phyloP scores from a whole-genome alignment of 1,140 invertebrate genomes.

The Ectropis grisescens region DNA sequence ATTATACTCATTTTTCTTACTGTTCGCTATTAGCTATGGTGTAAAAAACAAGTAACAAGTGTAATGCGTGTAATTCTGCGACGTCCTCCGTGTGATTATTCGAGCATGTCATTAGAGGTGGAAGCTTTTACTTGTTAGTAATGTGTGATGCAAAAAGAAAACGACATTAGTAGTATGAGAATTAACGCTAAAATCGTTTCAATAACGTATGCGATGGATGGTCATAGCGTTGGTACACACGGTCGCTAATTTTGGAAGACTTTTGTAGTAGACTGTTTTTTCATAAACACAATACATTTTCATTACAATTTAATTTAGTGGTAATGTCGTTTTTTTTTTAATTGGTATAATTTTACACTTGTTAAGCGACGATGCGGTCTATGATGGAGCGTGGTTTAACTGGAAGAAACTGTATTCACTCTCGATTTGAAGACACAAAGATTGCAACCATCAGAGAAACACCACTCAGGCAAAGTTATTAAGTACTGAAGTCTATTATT shows the following conservation, averaged over 20 bases:
- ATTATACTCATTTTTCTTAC: slow-evolving; percentile 37
- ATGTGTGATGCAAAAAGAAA: slow-evolving; percentile 11
- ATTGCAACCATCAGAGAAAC: too few species aligned
- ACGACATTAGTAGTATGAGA: slow-evolving; percentile 10
- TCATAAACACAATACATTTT: too few species aligned
- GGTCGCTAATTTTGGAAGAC: neutral
- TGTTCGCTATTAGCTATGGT: slow-evolving; percentile 27
- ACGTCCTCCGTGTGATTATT: slow-evolving; percentile 25
- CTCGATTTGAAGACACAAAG: too few species aligned
- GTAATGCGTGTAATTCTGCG: slow-evolving; percentile 38
- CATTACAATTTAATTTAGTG: too few species aligned
- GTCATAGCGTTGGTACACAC: slow-evolving; percentile 4
- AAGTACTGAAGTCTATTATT: too few species aligned
- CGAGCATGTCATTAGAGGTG: slow-evolving; percentile 25
- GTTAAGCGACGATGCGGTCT: too few species aligned
- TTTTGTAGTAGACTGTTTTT: neutral
- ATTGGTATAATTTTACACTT: too few species aligned
- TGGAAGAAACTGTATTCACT: too few species aligned
- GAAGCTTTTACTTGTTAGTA: slow-evolving; percentile 16
- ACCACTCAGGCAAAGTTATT: too few species aligned
- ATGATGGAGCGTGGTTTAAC: too few species aligned
- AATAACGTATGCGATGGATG: slow-evolving; percentile 6
- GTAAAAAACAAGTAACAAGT: slow-evolving; percentile 31
- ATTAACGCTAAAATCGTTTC: slow-evolving; percentile 12
- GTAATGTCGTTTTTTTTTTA: too few species aligned